These are phyloP conservation scores for Drosophila navojoa DNA, from an alignment of 1,140 invertebrate species.

Conservation along the genomic window DNA sequence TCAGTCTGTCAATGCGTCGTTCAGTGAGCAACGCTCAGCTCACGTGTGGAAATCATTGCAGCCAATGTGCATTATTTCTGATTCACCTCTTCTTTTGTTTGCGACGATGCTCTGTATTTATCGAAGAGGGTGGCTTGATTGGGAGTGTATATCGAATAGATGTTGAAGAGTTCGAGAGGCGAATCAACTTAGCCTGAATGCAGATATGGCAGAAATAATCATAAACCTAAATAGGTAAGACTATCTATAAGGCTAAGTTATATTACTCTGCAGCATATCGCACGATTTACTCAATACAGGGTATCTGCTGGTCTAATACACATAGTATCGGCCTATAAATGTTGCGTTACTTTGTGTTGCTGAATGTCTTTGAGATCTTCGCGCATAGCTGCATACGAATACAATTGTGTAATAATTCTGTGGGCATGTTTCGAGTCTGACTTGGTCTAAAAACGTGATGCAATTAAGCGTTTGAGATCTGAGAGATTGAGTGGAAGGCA, in stretches of 20 bases:
- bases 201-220: too few species aligned
- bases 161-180: too few species aligned
- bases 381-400: conserved; percentile 21
- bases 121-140: not conserved
- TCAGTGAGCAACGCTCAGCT: conserved; percentile 20
- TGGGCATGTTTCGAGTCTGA: conserved; percentile 28
- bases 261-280: too few species aligned
- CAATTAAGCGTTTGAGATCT: conserved; percentile 50
- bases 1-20: conserved; percentile 24
- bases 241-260: too few species aligned
- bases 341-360: not conserved
- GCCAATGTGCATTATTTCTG: conserved; percentile 37
- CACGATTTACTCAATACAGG: not conserved
- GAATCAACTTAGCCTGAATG: too few species aligned
- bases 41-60: conserved; percentile 48
- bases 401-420: conserved; percentile 53
- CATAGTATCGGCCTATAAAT: too few species aligned
- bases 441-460: conserved; percentile 53
- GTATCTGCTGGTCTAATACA: not conserved
- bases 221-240: too few species aligned
- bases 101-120: not conserved
- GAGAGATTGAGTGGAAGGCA: conserved; percentile 37
- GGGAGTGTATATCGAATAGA: not conserved
- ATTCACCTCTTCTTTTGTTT: conserved; percentile 16
- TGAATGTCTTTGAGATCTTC: conserved; percentile 23